Evolutionary conservation across 2,113 vertebrate species (phyloP).

Genomic region (Coptodon bakossiorum): DNA sequence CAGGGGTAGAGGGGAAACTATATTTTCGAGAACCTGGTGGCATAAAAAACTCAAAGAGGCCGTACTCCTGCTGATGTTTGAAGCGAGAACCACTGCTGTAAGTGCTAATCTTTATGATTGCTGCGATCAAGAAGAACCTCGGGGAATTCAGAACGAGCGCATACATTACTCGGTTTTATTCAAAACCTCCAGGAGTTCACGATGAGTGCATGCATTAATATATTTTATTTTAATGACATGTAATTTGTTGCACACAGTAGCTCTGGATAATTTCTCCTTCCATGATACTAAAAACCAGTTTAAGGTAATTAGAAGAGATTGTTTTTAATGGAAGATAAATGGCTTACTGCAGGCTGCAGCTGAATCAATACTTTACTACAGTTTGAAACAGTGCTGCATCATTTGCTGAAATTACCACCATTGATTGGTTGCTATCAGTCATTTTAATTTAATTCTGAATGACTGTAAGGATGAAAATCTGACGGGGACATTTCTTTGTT

Average conservation of each 20-base stretch:
- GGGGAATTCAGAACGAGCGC: constrained; percentile 11
- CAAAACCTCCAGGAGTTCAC: constrained; percentile 21
- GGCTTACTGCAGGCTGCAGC: constrained; percentile 46
- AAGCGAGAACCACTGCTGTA: neutral
- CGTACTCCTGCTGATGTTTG: neutral
- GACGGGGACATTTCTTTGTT: constrained; percentile 18
- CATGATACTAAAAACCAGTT: constrained; percentile 25
- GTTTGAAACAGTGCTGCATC: constrained; percentile 43
- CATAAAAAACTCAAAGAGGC: neutral
- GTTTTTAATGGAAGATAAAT: constrained; percentile 52
- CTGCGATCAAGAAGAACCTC: constrained; percentile 4
- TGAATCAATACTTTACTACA: constrained; percentile 53
- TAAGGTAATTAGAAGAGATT: constrained; percentile 47
- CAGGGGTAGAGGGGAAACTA: neutral
- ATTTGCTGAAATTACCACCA: constrained; percentile 57
- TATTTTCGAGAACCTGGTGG: neutral
- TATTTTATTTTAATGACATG: constrained; percentile 29
- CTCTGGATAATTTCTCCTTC: constrained; percentile 6
- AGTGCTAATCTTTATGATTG: neutral
- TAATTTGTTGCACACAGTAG: constrained; percentile 24
- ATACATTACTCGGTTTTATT: constrained; percentile 22
- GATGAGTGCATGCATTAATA: constrained; percentile 28
- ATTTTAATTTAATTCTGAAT: constrained; percentile 62
- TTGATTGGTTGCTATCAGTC: constrained; percentile 53
- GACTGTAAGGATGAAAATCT: constrained; percentile 34